Conservation (phyloP, 2,797 vertebrate genomes). For the Bryconaethiops microstoma region DNA sequence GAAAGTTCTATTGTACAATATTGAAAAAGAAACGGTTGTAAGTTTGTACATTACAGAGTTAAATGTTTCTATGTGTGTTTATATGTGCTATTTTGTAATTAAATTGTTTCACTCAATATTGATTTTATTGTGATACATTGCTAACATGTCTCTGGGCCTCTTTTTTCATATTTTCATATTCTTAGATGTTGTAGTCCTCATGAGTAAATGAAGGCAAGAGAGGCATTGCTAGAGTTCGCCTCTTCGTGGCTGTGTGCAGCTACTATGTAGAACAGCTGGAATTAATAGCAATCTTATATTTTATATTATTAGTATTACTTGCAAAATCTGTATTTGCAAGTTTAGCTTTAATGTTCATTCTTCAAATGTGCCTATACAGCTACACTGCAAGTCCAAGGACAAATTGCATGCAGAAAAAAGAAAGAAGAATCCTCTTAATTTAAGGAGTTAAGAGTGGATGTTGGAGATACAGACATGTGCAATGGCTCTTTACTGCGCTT, state of each 20-base stretch:
- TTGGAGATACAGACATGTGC: no score
- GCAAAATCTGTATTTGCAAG: not conserved
- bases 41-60: conserved; percentile 19
- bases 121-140: no score
- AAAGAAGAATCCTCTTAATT: no score
- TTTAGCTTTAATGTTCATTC: no score
- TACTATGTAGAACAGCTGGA: not conserved
- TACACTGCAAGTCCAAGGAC: no score
- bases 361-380: no score
- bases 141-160: not conserved
- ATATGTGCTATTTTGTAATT: conserved; percentile 44
- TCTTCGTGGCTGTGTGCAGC: not conserved
- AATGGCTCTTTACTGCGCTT: not conserved
- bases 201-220: not conserved
- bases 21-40: not conserved
- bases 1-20: not conserved
- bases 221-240: not conserved
- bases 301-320: not conserved
- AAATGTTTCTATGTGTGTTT: conserved; percentile 18
- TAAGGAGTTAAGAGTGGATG: no score
- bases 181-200: not conserved
- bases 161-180: not conserved
- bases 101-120: conserved; percentile 4
- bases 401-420: no score
- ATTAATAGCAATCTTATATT: not conserved